Evolutionary conservation across 2,797 vertebrate species (phyloP).

Genomic region (Acestrorhynchus altus): DNA sequence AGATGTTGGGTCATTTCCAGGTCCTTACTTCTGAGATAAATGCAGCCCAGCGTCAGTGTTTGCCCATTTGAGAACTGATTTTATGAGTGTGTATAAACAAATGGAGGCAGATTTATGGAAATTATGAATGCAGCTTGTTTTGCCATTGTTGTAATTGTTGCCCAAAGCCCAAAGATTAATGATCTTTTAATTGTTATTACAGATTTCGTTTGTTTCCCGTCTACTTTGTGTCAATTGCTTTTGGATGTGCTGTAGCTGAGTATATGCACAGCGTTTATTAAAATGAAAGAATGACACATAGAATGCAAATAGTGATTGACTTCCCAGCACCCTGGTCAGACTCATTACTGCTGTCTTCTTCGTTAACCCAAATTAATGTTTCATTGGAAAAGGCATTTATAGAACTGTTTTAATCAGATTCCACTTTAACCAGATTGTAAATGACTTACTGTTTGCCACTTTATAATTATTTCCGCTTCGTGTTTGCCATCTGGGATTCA

Average conservation of each 20-base stretch:
- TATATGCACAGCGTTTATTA: constrained; percentile 5
- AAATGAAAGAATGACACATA: constrained; percentile 11
- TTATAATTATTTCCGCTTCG: constrained; percentile 31
- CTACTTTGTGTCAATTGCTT: not conserved
- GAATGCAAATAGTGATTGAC: constrained; percentile 42
- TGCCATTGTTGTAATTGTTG: not conserved
- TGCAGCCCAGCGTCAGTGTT: too few species aligned
- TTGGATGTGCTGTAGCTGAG: not conserved
- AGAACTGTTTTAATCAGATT: constrained; percentile 27
- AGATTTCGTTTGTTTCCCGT: not conserved
- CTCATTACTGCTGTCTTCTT: constrained; percentile 36
- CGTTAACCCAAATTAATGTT: constrained; percentile 36
- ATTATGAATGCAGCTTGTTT: not conserved
- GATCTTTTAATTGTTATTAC: constrained; percentile 28
- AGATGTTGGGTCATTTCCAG: too few species aligned
- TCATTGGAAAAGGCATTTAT: constrained; percentile 21
- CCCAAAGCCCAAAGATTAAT: constrained; percentile 20
- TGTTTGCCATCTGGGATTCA: constrained; percentile 16
- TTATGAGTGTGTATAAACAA: not conserved
- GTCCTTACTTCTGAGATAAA: too few species aligned
- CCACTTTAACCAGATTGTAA: constrained; percentile 15
- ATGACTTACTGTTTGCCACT: not conserved
- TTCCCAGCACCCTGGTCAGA: constrained; percentile 21
- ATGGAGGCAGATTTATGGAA: not conserved
- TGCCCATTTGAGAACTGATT: not conserved